Base-by-base conservation (phyloP, 2,113 vertebrate genomes). In the Marcusenius ussheri region DNA sequence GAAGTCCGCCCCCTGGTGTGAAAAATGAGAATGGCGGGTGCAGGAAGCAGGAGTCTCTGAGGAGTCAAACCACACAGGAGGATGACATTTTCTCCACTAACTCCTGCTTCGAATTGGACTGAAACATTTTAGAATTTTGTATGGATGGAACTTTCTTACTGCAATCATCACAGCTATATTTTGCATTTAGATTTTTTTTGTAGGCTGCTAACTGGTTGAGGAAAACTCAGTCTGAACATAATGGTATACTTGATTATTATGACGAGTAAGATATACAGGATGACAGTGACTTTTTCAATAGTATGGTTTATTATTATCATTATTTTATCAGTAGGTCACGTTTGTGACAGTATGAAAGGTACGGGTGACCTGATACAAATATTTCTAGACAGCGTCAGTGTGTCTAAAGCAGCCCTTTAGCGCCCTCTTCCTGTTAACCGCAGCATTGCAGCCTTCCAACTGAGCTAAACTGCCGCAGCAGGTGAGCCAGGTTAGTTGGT, bases 141-240 rank as follows among this genome's bases (percentile, higher is more conserved):
- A n/a, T 90, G 85, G 94, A 93, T 93, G 93, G 93, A 94, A 93
- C 94, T 95, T 93, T 92, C 89, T 92, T 89, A n/a, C 35, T 50
- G 47, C n/a, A 39, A 83, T 50, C 5, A 70, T 47, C 45, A 50
- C 49, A n/a, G 83, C 47, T 77, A 53, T 89, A 51, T 92, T 91
- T 95, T 92, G 74, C 87, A 62, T 84, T 91, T 93, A 95, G 93
- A 94, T 93, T 91, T 87, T 17, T 53, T 87, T 53, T 95, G 95
- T 95, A 94, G 94, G 96, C 96, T 96, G 96, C 95, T 96, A 95
- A 94, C 96, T 96, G 95, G 96, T 95, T 0, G 93, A 89, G 77
- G 70, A 27, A 77, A 58, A 95, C 95, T 95, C 95, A 94, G 95
- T 93, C 93, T 94, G 94, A 95, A 95, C 21, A 91, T 80, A 89